Conservation (phyloP, 2,113 vertebrate genomes). For the Labrus mixtus region DNA sequence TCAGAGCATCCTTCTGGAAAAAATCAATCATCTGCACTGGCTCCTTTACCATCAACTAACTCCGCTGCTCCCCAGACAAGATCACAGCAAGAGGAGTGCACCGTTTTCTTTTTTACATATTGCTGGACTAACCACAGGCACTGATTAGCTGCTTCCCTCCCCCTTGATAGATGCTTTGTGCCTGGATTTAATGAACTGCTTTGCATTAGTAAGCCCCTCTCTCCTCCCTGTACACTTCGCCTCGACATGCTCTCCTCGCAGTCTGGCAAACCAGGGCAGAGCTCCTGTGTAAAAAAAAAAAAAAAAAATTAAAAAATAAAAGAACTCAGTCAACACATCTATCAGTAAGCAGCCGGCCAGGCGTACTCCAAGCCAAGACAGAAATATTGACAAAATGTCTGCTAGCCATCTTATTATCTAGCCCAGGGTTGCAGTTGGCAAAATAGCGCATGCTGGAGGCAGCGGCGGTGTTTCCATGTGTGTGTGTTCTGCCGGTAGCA, state of each 20-base stretch:
- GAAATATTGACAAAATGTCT: conserved; percentile 83
- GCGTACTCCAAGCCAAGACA: conserved; percentile 77
- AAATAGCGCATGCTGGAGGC: conserved; percentile 72
- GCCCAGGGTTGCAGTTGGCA: conserved; percentile 70
- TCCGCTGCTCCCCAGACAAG: conserved; percentile 42
- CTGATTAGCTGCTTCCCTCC: conserved; percentile 69
- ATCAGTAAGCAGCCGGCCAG: conserved; percentile 76
- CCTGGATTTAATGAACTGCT: conserved; percentile 77
- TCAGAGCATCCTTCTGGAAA: conserved; percentile 71
- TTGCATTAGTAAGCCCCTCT: conserved; percentile 67
- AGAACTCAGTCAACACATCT: conserved; percentile 77
- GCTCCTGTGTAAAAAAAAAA: conserved; percentile 28
- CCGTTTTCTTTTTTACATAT: conserved; percentile 52
- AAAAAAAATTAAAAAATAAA: conserved; percentile 42
- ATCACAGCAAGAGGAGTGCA: conserved; percentile 47
- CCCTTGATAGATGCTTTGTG: conserved; percentile 65
- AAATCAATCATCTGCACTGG: conserved; percentile 69
- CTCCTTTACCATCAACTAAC: conserved; percentile 60
- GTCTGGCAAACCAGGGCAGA: conserved; percentile 60
- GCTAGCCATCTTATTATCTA: conserved; percentile 75
- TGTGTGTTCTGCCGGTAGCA: conserved; percentile 47
- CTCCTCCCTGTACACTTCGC: conserved; percentile 60
- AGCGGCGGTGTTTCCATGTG: conserved; percentile 30
- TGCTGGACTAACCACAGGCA: conserved; percentile 58
- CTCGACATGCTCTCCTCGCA: conserved; percentile 63